Base-by-base conservation (phyloP, 2,888 invertebrate genomes). In the Apodemia duryi region DNA sequence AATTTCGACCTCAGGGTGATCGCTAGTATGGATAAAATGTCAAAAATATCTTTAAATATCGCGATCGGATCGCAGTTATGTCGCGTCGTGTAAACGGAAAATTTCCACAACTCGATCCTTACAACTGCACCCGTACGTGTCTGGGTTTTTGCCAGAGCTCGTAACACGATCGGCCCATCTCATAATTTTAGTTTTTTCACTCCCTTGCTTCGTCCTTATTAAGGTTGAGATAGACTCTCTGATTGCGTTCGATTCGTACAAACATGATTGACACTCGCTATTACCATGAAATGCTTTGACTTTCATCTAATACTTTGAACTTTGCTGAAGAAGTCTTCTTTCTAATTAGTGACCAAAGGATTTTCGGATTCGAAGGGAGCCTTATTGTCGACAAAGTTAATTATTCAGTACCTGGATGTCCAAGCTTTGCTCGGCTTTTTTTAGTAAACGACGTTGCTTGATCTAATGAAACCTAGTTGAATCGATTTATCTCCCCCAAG, bases 91-190 rank as follows among this genome's bases (percentile, higher is more conserved):
- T 71, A 71, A 73, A 69, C 13, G 43, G n/a, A 62, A 52, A 62
- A 52, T 71, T 68, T 71, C 66, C 75, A 73, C 77, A 74, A 74
- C 73, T 69, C 70, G 77, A 74, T 76, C 76, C 74, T 75, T 74
- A 73, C 77, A 73, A 74, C 75, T 73, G 76, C 71, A 70, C 81
- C 82, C 83, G 79, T 78, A 75, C 70, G 71, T 66, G 49, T 51
- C 49, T 51, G 66, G 72, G 75, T 89, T 90, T 89, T 90, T 89
- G 85, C 71, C 54, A 61, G 49, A 64, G 65, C 77, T 75, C 86
- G 88, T 86, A 88, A 88, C 89, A 85, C 89, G 88, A 87, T 87
- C 89, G 81, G 78, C 71, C 84, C 85, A 83, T 86, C 88, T 86
- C 88, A 85, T 89, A 89, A 88, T 84, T 89, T 85, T 79, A 77